These are phyloP conservation scores for Cataglyphis cursor DNA, from an alignment of 2,888 invertebrate species.

Conservation along the genomic window DNA sequence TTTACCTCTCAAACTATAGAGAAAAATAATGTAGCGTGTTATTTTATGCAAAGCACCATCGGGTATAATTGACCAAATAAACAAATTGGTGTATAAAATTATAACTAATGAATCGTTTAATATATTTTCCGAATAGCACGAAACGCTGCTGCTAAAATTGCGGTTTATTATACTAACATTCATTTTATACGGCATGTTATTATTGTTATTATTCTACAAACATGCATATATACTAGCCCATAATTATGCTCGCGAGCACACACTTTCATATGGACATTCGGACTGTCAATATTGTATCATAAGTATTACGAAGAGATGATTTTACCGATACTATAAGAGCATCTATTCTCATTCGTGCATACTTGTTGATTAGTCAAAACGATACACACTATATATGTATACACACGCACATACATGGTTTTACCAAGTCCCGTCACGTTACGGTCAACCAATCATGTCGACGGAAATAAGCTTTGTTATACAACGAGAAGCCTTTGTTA, in stretches of 20 bases:
- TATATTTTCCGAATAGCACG: constrained; percentile 3
- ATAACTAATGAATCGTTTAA: not conserved
- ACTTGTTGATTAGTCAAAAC: constrained; percentile 54
- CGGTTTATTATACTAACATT: not conserved
- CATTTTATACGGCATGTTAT: constrained; percentile 15
- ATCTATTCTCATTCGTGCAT: constrained; percentile 65
- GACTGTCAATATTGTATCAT: constrained; percentile 46
- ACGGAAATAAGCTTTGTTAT: constrained; percentile 35
- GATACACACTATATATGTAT: constrained; percentile 49
- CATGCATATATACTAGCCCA: not conserved
- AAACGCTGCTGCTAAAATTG: not conserved
- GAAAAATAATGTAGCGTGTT: not conserved
- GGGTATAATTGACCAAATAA: not conserved
- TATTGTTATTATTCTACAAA: constrained; percentile 16
- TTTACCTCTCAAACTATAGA: not conserved
- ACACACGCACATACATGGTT: constrained; percentile 34
- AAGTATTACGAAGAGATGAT: constrained; percentile 54
- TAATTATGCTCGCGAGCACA: constrained; percentile 44
- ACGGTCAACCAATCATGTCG: constrained; percentile 25
- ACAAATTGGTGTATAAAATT: not conserved
- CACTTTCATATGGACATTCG: constrained; percentile 41
- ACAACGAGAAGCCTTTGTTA: constrained; percentile 37
- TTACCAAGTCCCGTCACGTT: constrained; percentile 39
- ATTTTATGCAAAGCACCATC: not conserved
- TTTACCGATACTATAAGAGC: constrained; percentile 65